These are phyloP conservation scores for Heliconius aoede DNA, from an alignment of 2,888 invertebrate genomes.

Conservation along the genomic window DNA sequence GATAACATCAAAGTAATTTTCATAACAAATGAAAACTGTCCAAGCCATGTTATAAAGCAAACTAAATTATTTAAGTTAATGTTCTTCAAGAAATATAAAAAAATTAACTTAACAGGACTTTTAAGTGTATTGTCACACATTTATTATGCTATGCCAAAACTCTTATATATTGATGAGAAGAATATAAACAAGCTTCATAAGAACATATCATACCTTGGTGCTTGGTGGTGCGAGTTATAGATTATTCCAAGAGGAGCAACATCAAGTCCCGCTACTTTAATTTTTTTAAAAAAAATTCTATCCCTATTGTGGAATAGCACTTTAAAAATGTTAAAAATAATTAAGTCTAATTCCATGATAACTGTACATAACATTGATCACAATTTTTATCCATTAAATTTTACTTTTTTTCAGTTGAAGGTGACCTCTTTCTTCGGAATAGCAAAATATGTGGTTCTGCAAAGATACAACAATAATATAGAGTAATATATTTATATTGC, in stretches of 20 bases:
- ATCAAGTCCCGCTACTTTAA: background rate
- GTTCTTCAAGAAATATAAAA: no score
- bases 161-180: no score
- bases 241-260: no score
- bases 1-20: conserved; percentile 6
- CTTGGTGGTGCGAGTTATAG: no score
- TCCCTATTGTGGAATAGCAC: background rate
- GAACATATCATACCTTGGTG: no score
- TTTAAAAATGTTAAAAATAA: conserved; percentile 1
- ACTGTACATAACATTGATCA: conserved; percentile 61
- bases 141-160: background rate
- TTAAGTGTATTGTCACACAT: background rate
- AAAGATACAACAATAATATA: conserved; percentile 57
- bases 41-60: conserved; percentile 57
- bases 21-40: conserved; percentile 36
- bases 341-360: conserved; percentile 56
- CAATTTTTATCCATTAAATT: conserved; percentile 45
- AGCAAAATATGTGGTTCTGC: conserved; percentile 95
- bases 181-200: no score
- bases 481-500: background rate
- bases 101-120: background rate
- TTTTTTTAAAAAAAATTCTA: background rate
- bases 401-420: conserved; percentile 66
- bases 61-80: conserved; percentile 60
- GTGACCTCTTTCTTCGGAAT: conserved; percentile 89